Conservation (phyloP, 2,797 vertebrate species). For the Rhinichthys osculus region DNA sequence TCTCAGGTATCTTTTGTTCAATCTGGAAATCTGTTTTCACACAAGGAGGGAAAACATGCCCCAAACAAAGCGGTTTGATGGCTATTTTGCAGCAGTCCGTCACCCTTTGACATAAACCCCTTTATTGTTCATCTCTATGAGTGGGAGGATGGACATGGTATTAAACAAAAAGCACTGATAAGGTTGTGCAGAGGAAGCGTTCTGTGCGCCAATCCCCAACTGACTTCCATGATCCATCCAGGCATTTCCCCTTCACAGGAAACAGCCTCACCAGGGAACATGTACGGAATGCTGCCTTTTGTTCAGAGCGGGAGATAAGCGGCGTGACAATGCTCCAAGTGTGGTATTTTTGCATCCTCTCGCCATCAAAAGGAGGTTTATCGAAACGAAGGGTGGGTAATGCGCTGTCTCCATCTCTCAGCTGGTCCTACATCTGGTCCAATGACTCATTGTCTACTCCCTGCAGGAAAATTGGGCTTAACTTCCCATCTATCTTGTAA, state of each 20-base stretch:
- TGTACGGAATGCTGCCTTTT: constrained; percentile 78
- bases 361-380: constrained; percentile 69
- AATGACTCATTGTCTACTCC: constrained; percentile 49
- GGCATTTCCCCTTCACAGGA: constrained; percentile 77
- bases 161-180: constrained; percentile 76
- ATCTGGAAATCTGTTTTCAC: neutral
- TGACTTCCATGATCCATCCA: constrained; percentile 70
- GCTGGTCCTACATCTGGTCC: constrained; percentile 43
- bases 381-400: constrained; percentile 41
- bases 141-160: constrained; percentile 42
- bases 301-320: constrained; percentile 66
- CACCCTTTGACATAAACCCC: constrained; percentile 39
- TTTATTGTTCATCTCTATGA: constrained; percentile 46
- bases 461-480: constrained; percentile 42
- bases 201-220: constrained; percentile 70
- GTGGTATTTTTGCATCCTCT: constrained; percentile 67
- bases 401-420: constrained; percentile 46
- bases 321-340: constrained; percentile 13
- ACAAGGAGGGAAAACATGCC: constrained; percentile 8
- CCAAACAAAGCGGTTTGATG: neutral
- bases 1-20: neutral
- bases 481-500: constrained; percentile 48
- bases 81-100: constrained; percentile 19
- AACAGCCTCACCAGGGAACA: constrained; percentile 79
- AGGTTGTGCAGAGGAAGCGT: constrained; percentile 78